Evolutionary conservation across 2,797 vertebrate genomes (phyloP), one percentile per base, ranked within the genome.

Genomic region (Champsocephalus esox): DNA sequence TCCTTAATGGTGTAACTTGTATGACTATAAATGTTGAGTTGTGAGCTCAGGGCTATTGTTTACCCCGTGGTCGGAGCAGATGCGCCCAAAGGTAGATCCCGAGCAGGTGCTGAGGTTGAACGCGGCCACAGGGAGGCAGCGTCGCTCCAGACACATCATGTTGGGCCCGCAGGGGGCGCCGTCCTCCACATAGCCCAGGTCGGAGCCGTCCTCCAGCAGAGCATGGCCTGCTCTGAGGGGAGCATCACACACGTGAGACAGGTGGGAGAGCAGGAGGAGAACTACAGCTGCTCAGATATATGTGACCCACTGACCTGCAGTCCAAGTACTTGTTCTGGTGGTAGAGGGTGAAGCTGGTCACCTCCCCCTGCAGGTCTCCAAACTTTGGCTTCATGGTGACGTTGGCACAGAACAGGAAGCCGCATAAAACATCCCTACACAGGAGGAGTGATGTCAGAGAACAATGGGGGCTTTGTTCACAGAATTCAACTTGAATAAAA

Each of bases 31-130:
- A 69, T 0, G 0, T 75, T 19, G 12, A 21, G 21, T 38, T 46
- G 46, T 65, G 12, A 16, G 11, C 1, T 48, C 14, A 46, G 5
- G 10, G 7, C 9, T 9, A 44, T 66, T 81, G 91, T 72, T 84
- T 92, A 98, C 97, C 95, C 97, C 97, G 0, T 97, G 97, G 77
- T 96, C 94, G 0, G 94, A 98, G 82, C 97, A 99, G 89, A 96
- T 94, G 66, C 88, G 94, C 55, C 90, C 95, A 0, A 90, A 94
- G 88, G 93, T 94, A 17, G 95, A 96, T 70, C 96, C 95, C 0
- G 97, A 91, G 70, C 97, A 98, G 83, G 88, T 93, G 93, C 97
- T 99, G 93, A 98, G 96, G 92, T 98, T 98, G 93, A 99, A 99
- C 59, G 96, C 93, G 0, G 94, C 91, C 79, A 96, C 93, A 4